These are phyloP conservation scores for Acanthurus lineatus DNA, from an alignment of 2,797 vertebrate genomes.

Conservation along the genomic window DNA sequence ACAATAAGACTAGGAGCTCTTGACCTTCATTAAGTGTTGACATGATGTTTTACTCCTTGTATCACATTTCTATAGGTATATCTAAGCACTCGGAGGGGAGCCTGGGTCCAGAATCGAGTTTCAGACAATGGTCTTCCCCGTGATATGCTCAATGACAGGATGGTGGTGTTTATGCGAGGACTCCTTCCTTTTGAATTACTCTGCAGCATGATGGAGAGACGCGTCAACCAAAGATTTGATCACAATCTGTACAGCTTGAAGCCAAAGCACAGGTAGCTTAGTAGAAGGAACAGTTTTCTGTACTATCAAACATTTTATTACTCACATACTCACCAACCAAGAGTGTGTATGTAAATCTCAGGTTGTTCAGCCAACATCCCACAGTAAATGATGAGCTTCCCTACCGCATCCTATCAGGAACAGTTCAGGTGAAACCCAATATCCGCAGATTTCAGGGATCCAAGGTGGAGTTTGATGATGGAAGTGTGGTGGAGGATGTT, in stretches of 20 bases:
- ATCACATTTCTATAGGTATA: slow-evolving; percentile 76
- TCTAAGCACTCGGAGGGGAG: slow-evolving; percentile 87
- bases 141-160: slow-evolving; percentile 73
- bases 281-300: too few relatives aligned
- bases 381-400: slow-evolving; percentile 87
- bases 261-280: slow-evolving; percentile 91
- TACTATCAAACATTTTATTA: too few relatives aligned
- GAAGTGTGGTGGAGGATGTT: slow-evolving; percentile 82
- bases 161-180: fast-evolving
- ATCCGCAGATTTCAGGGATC: slow-evolving; percentile 82
- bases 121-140: slow-evolving; percentile 75
- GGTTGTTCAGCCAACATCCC: slow-evolving; percentile 85
- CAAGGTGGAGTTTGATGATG: slow-evolving; percentile 86
- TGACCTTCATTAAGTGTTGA: too few relatives aligned
- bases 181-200: slow-evolving; percentile 63
- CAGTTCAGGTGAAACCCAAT: slow-evolving; percentile 84
- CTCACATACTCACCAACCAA: not conserved
- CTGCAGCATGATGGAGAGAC: slow-evolving; percentile 65
- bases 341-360: slow-evolving; percentile 42
- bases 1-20: too few relatives aligned
- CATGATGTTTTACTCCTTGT: too few relatives aligned
- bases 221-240: slow-evolving; percentile 80
- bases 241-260: slow-evolving; percentile 86
- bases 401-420: slow-evolving; percentile 87
- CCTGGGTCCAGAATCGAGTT: slow-evolving; percentile 86